Base-by-base conservation (phyloP, 1,140 invertebrate genomes). In the Hycleus phaleratus region DNA sequence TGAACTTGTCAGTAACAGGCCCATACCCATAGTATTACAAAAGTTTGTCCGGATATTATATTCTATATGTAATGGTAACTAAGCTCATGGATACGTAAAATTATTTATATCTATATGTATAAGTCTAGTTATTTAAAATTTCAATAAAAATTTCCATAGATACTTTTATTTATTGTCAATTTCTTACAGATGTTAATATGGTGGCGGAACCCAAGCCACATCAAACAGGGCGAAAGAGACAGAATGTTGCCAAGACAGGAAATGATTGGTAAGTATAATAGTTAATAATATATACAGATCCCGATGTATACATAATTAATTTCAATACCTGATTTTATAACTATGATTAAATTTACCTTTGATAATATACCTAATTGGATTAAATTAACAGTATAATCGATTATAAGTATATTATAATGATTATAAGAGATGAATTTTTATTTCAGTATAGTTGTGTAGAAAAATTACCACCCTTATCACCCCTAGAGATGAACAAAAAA, bases 191-290 rank as follows among this genome's bases (percentile, higher is more conserved):
- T 79, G 85, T 87, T 26, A 90, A 90, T 75, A 86, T 90, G 85
- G 87, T 90, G 40, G 86, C 87, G 12, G 87, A 90, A 71, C 87
- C 87, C 26, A 90, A 90, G 74, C 84, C 86, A 46, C 87, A 90
- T 74, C 88, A 90, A 76, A 88, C 86, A 49, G 86, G 86, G 59
- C 78, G 87, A 61, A 90, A 90, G 71, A 75, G 87, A 58, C 86
- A 88, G 72, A 89, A 88, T 73, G 79, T 87, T 58, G 79, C 84
- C 60, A 88, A 89, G 80, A 88, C 86, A 42, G 86, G 85, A 71
- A 88, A 87, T 73, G 87, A 89, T 70, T 88, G 86, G 87, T 89
- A 72, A 85, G 83, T 81, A 67, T 18, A 18, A 18, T 18, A 18
- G 18, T 18, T 1, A 18, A 18, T 18, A 18, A 18, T 18, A 18